Evolutionary conservation across 2,888 invertebrate genomes (phyloP).

Genomic region (Geophilus truncorum): DNA sequence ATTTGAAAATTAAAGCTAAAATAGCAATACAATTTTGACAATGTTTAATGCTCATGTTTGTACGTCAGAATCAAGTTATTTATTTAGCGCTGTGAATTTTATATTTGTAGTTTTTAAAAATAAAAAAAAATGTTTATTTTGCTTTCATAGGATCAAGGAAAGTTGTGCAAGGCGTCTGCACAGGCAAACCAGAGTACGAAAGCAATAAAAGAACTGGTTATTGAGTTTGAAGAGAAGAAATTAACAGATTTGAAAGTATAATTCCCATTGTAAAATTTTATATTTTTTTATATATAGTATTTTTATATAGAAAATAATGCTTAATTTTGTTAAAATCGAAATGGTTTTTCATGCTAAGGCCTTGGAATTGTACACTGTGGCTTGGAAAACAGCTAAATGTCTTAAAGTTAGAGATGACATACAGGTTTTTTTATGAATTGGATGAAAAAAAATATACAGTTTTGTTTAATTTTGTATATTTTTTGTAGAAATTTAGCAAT

Average conservation of each 20-base stretch:
- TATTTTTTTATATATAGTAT: neutral
- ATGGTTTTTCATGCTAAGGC: conserved; percentile 31
- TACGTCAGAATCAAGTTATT: no score
- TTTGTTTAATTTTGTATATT: neutral
- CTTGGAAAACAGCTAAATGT: neutral
- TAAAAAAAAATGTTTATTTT: neutral
- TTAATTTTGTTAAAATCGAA: conserved; percentile 27
- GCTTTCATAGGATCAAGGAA: neutral
- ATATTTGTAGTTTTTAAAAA: neutral
- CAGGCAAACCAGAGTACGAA: neutral
- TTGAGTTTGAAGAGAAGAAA: conserved; percentile 5
- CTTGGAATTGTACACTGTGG: conserved; percentile 1
- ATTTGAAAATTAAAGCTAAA: no score
- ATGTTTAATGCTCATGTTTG: no score
- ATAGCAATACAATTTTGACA: no score
- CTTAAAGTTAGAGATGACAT: neutral
- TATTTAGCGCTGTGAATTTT: no score
- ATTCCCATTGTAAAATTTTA: neutral
- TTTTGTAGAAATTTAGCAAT: neutral
- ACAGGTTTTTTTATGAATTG: neutral
- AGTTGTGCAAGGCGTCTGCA: neutral
- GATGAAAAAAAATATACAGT: neutral
- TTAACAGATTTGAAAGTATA: neutral
- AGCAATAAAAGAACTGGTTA: neutral
- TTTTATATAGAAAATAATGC: neutral